A percentile compares a stretch with the other conserved stretches of the same genome.
Evolutionary conservation across 23 tunicate genomes (phyloP).

Genomic region (Halocynthia roretzi): DNA sequence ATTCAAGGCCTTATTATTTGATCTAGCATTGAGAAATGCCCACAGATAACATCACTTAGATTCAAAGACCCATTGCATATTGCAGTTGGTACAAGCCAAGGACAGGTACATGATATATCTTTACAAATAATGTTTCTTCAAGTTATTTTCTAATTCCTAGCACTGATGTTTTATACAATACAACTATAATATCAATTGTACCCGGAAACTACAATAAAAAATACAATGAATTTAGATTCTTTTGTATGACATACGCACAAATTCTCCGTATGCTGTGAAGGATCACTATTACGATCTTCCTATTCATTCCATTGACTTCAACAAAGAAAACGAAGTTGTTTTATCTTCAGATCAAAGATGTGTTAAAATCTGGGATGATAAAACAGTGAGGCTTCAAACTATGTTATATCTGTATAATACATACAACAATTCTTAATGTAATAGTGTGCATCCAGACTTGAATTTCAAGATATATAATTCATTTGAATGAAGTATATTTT

Average conservation of each 20-base stretch:
- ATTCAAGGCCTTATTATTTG: not conserved
- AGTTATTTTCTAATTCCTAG: no score
- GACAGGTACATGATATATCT: slow-evolving; percentile 41
- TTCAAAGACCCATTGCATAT: slow-evolving; percentile 33
- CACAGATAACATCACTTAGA: slow-evolving; percentile 44
- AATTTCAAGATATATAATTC: no score
- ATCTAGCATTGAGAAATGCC: slow-evolving; percentile 3
- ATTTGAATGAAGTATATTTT: no score
- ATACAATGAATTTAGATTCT: slow-evolving; percentile 29
- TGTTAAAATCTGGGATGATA: slow-evolving; percentile 82
- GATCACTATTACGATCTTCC: slow-evolving; percentile 87
- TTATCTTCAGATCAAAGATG: slow-evolving; percentile 66
- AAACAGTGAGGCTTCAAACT: slow-evolving; percentile 28
- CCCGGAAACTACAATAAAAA: no score
- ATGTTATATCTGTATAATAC: not conserved
- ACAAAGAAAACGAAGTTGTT: slow-evolving; percentile 43
- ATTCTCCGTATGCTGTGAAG: slow-evolving; percentile 52
- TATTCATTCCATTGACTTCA: slow-evolving; percentile 73
- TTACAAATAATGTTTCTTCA: not conserved
- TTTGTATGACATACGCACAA: slow-evolving; percentile 70
- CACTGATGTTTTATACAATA: no score
- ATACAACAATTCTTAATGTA: not conserved
- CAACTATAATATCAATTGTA: no score
- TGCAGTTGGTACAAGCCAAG: slow-evolving; percentile 76
- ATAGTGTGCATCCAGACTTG: not conserved